phyloP scores from a whole-genome alignment of 2,888 invertebrate species.

The Nomada goodeniana region DNA sequence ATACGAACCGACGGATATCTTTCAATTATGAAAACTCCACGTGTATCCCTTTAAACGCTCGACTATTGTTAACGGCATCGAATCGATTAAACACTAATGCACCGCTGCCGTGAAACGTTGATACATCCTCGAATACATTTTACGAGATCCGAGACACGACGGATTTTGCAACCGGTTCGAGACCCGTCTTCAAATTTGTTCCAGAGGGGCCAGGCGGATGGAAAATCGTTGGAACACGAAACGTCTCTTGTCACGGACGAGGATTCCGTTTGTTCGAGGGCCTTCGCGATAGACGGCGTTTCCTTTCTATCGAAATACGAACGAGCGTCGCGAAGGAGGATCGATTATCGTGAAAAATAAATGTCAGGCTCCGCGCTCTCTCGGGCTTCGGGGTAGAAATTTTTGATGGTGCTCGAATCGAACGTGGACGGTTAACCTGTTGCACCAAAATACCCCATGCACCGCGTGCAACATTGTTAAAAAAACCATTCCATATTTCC shows the following conservation, averaged over 20 bases:
- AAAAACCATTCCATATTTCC: not conserved
- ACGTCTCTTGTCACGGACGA: conserved; percentile 11
- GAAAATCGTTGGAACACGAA: not conserved
- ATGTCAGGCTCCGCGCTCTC: not conserved
- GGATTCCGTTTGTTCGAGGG: conserved; percentile 1
- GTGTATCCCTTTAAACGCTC: not conserved
- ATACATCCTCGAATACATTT: not conserved
- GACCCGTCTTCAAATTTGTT: conserved; percentile 5
- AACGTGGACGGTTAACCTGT: conserved; percentile 32
- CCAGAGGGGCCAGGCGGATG: not conserved
- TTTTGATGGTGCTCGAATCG: not conserved
- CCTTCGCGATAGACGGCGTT: not conserved
- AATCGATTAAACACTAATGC: too few species aligned
- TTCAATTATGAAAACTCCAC: not conserved
- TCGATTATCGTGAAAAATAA: conserved; percentile 41
- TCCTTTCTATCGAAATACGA: not conserved
- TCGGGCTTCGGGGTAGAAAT: conserved; percentile 11
- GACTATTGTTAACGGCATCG: too few species aligned
- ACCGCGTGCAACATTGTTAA: not conserved
- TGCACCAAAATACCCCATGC: conserved; percentile 20
- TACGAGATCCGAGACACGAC: not conserved
- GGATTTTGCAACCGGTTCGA: not conserved
- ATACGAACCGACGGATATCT: not conserved
- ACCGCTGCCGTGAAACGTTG: too few species aligned
- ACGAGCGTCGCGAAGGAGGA: not conserved